phyloP scores from a whole-genome alignment of 2,797 vertebrate species.

The Sparus aurata region DNA sequence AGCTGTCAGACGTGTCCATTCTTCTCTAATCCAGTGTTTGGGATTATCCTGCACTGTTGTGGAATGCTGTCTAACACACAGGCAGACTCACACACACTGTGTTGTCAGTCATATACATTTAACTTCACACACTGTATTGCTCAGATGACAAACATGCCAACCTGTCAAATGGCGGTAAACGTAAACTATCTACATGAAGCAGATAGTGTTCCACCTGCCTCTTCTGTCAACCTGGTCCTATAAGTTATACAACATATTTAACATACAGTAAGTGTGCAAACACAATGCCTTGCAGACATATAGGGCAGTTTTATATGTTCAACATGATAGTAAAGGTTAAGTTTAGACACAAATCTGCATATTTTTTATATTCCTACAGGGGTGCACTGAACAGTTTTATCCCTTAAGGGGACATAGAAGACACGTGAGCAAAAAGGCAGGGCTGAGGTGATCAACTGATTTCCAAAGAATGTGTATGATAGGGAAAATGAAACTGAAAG shows the following conservation, averaged over 20 bases:
- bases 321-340: background rate
- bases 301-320: background rate
- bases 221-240: background rate
- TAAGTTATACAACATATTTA: background rate
- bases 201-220: background rate
- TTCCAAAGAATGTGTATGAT: background rate
- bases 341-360: background rate
- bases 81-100: constrained; percentile 3
- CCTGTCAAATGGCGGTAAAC: constrained; percentile 4
- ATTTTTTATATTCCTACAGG: background rate
- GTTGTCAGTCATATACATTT: constrained; percentile 24
- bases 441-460: background rate
- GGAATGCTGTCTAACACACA: constrained; percentile 60
- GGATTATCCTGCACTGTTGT: constrained; percentile 57
- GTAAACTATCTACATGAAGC: constrained; percentile 3
- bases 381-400: background rate
- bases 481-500: background rate
- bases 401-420: background rate
- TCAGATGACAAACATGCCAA: constrained; percentile 33
- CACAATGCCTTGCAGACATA: background rate
- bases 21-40: constrained; percentile 67
- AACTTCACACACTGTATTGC: constrained; percentile 9
- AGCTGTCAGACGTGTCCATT: constrained; percentile 62
- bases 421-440: background rate
- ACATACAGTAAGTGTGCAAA: background rate